These are phyloP conservation scores for Calliopum simillimum DNA, from an alignment of 2,888 invertebrate genomes.

Conservation along the genomic window DNA sequence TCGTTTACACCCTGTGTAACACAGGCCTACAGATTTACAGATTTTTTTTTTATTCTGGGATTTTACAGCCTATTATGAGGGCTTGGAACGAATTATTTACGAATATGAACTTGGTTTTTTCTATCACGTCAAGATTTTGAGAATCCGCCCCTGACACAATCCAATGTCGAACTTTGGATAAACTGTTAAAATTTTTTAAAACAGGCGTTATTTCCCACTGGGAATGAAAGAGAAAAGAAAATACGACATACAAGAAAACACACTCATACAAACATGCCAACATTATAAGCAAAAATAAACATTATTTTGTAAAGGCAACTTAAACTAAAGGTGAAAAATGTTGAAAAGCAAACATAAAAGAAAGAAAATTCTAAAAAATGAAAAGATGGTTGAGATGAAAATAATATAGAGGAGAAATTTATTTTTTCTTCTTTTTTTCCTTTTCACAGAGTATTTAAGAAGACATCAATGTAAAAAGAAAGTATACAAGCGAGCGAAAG, in stretches of 20 bases:
- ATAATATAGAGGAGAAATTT: slow-evolving; percentile 3
- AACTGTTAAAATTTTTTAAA: too few species aligned
- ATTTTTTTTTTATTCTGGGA: too few species aligned
- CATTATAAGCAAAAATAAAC: slow-evolving; percentile 4
- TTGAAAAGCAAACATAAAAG: not conserved
- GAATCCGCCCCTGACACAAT: too few species aligned
- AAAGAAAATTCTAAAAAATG: not conserved
- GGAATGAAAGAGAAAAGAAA: not conserved
- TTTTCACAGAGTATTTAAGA: not conserved
- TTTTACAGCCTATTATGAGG: too few species aligned
- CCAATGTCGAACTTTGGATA: too few species aligned
- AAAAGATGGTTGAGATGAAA: not conserved
- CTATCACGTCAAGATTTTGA: too few species aligned
- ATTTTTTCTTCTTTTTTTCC: not conserved
- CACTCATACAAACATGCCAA: not conserved
- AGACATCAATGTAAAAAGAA: slow-evolving; percentile 6
- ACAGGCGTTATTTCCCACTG: too few species aligned
- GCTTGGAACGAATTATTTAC: too few species aligned
- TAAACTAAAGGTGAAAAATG: slow-evolving; percentile 1
- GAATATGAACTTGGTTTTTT: too few species aligned
- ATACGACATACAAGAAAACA: not conserved
- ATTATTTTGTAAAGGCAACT: slow-evolving; percentile 1
- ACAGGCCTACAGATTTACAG: too few species aligned
- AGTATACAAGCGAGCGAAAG: not conserved
- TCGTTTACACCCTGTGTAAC: too few species aligned